A percentile compares a stretch with the other conserved stretches of the same genome.
Conservation (phyloP, 2,797 vertebrate genomes). For the Cirrhinus mrigala region DNA sequence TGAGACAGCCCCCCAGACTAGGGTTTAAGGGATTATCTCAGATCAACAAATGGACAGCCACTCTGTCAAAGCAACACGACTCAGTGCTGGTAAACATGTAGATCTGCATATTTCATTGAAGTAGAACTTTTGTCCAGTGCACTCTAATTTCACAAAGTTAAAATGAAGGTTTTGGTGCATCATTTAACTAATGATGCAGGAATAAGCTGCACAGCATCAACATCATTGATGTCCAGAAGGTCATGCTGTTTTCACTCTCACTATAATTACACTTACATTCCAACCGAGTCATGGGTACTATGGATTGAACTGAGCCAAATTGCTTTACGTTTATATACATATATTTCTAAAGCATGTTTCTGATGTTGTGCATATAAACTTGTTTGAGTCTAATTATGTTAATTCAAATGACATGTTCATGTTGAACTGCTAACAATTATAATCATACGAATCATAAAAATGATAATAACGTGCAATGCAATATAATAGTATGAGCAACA, state of each 20-base stretch:
- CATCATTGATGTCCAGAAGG: background rate
- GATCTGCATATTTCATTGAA: background rate
- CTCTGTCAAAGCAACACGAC: slow-evolving; percentile 13
- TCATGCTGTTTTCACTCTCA: slow-evolving; percentile 1
- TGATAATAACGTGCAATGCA: background rate
- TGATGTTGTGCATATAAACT: background rate
- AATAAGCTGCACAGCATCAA: background rate
- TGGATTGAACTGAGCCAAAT: background rate
- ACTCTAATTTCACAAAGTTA: background rate
- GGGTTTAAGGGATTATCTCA: slow-evolving; percentile 63
- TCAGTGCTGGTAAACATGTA: slow-evolving; percentile 32
- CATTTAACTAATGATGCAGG: background rate
- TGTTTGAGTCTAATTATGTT: background rate
- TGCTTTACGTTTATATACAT: slow-evolving; percentile 25
- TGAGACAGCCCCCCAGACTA: slow-evolving; percentile 53
- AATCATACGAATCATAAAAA: background rate
- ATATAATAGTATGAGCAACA: slow-evolving; percentile 8
- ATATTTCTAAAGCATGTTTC: slow-evolving; percentile 1
- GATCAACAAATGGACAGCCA: slow-evolving; percentile 54
- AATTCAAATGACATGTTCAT: background rate
- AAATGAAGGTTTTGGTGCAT: background rate
- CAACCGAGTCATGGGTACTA: background rate
- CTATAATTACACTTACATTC: background rate
- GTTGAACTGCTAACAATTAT: background rate
- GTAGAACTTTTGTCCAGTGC: background rate